Evolutionary conservation across 2,797 vertebrate species (phyloP).

Genomic region (Percopsis omiscomaycus): DNA sequence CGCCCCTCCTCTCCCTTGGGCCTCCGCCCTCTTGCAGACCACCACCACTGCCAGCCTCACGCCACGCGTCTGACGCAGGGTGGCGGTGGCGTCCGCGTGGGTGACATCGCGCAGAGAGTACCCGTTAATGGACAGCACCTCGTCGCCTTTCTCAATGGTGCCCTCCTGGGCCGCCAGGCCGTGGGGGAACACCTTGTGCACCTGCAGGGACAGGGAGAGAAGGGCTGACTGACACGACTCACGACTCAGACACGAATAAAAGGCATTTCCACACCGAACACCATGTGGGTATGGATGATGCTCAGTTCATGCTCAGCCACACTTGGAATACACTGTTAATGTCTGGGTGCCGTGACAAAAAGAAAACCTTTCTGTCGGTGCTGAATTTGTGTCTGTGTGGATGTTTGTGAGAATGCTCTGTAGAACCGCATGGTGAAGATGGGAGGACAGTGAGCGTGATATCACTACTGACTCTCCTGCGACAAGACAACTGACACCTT

Average conservation of each 20-base stretch:
- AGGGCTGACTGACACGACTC: neutral
- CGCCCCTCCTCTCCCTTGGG: constrained; percentile 40
- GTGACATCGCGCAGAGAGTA: constrained; percentile 84
- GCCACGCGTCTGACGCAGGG: constrained; percentile 83
- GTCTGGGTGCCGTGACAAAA: no score
- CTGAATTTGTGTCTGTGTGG: no score
- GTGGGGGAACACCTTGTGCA: constrained; percentile 88
- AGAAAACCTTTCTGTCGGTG: no score
- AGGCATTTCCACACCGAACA: no score
- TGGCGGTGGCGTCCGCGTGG: constrained; percentile 81
- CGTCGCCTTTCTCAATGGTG: constrained; percentile 91
- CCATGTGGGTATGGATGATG: no score
- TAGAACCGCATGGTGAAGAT: no score
- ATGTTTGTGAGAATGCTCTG: no score
- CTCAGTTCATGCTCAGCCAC: no score
- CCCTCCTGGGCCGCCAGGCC: constrained; percentile 91
- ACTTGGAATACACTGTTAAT: no score
- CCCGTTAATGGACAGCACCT: constrained; percentile 93
- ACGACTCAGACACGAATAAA: neutral
- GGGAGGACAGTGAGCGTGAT: no score
- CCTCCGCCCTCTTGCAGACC: constrained; percentile 73
- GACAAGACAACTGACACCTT: no score
- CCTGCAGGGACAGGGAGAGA: constrained; percentile 67
- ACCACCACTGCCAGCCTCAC: constrained; percentile 88
- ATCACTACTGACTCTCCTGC: no score